These are phyloP conservation scores for Alouatta palliata DNA, from an alignment of 2,113 vertebrate species.

Conservation along the genomic window DNA sequence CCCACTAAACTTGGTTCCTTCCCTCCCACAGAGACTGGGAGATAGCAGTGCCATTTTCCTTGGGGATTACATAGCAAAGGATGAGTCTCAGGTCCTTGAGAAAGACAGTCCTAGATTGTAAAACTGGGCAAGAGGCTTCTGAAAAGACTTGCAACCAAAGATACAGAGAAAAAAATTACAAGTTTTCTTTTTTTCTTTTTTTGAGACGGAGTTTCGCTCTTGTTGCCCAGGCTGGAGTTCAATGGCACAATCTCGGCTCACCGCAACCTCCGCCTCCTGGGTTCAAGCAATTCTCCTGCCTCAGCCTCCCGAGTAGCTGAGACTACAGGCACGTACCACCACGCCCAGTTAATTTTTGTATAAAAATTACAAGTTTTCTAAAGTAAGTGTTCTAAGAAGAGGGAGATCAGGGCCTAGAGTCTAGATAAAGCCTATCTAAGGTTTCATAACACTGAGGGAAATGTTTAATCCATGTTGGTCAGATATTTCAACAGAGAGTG, in stretches of 20 bases:
- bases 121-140: background rate
- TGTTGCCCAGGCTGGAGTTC: too few species aligned
- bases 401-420: background rate
- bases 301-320: too few species aligned
- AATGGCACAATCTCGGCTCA: too few species aligned
- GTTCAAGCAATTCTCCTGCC: too few species aligned
- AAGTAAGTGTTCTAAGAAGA: background rate
- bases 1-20: background rate
- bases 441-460: background rate
- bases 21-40: background rate
- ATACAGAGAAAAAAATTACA: background rate
- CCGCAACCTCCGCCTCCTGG: too few species aligned
- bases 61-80: background rate
- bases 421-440: background rate
- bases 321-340: too few species aligned
- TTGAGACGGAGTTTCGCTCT: too few species aligned
- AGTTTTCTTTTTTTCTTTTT: too few species aligned
- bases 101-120: background rate
- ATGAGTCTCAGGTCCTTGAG: background rate
- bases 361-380: background rate
- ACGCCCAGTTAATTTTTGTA: too few species aligned
- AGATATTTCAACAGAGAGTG: background rate
- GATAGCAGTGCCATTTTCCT: background rate
- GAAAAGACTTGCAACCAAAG: background rate
- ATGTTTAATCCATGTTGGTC: background rate